Conservation (phyloP, 2,888 invertebrate genomes). For the Toxonevra muliebris region DNA sequence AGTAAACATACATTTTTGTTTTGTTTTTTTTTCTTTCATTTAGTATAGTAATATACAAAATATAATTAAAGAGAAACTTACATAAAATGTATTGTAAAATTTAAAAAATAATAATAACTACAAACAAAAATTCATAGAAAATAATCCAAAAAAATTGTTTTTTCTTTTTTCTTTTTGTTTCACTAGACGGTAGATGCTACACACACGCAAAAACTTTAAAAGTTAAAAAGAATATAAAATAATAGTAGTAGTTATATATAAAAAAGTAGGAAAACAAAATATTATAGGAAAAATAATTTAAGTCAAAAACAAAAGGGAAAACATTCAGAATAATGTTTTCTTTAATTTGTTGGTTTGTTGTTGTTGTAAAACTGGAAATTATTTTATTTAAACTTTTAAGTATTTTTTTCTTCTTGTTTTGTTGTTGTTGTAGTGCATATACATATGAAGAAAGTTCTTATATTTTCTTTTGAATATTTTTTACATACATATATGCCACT, state of each 20-base stretch:
- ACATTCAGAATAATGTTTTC: conserved; percentile 17
- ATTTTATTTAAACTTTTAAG: conserved; percentile 10
- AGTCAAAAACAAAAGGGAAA: conserved; percentile 21
- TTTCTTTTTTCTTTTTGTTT: too few relatives aligned
- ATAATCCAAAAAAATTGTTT: neutral
- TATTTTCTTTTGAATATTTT: conserved; percentile 26
- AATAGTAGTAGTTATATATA: conserved; percentile 13
- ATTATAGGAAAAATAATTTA: conserved; percentile 13
- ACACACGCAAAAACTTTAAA: neutral
- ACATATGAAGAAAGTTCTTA: conserved; percentile 33
- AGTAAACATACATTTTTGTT: neutral
- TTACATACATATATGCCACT: conserved; percentile 50
- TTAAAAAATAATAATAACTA: conserved; percentile 3
- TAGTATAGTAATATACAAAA: conserved; percentile 1
- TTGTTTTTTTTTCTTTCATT: neutral
- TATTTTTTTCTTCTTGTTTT: conserved; percentile 22
- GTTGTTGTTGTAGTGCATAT: conserved; percentile 30
- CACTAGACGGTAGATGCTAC: too few relatives aligned
- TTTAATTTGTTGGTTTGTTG: conserved; percentile 10
- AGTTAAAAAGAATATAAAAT: neutral
- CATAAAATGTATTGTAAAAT: neutral
- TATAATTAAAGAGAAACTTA: conserved; percentile 1
- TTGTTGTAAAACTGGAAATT: conserved; percentile 13
- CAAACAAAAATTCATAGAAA: neutral
- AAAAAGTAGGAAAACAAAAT: conserved; percentile 20